These are phyloP conservation scores for Varanus komodoensis DNA, from an alignment of 2,113 vertebrate genomes.

Conservation along the genomic window DNA sequence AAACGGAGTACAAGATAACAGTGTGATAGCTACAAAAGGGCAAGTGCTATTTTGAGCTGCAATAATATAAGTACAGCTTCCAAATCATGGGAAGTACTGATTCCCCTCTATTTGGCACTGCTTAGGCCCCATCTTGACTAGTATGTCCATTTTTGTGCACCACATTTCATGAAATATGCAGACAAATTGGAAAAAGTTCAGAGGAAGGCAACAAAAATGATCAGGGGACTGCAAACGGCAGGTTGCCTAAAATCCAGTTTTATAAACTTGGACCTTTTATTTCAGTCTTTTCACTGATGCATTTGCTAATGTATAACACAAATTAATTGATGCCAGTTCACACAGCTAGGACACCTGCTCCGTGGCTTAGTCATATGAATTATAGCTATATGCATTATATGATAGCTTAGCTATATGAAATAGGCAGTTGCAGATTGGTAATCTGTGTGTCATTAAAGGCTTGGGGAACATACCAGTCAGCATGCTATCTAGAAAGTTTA, in stretches of 20 bases:
- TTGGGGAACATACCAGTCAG: neutral
- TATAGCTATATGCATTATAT: neutral
- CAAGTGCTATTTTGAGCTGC: too few species aligned
- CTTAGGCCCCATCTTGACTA: too few species aligned
- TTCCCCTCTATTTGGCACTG: too few species aligned
- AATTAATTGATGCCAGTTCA: neutral
- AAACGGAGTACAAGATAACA: too few species aligned
- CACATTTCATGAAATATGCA: too few species aligned
- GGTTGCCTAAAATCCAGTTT: constrained; percentile 1
- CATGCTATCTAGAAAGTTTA: neutral
- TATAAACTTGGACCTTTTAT: neutral
- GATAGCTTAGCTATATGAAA: neutral
- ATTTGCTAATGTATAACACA: neutral
- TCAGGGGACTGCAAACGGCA: neutral
- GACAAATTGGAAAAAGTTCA: too few species aligned
- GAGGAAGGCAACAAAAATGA: too few species aligned
- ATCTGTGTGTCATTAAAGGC: neutral
- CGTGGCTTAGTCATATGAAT: too few species aligned
- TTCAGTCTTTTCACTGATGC: neutral
- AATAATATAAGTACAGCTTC: too few species aligned
- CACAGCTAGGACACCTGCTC: neutral
- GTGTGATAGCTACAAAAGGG: too few species aligned
- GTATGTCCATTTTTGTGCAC: too few species aligned
- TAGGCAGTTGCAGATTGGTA: neutral
- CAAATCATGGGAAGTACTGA: too few species aligned